Evolutionary conservation across 2,888 invertebrate genomes (phyloP).

Genomic region (Actias luna): DNA sequence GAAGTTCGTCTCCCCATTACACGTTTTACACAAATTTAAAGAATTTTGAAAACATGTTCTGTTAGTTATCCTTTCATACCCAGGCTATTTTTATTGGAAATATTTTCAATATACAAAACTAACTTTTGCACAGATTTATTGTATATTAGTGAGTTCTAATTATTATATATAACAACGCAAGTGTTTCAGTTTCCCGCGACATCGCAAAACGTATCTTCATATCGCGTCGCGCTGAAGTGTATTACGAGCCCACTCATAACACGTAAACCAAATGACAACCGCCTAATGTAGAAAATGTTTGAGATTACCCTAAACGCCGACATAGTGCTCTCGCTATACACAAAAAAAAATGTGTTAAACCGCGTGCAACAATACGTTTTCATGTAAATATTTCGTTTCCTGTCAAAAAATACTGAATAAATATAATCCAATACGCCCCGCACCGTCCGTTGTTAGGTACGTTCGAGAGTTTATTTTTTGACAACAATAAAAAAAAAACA

Average conservation of each 20-base stretch:
- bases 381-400: conserved; percentile 26
- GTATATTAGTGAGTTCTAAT: too few relatives aligned
- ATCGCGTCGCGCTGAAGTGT: not conserved
- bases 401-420: conserved; percentile 28
- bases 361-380: conserved; percentile 7
- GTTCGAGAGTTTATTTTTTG: conserved; percentile 1
- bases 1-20: too few relatives aligned
- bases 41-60: too few relatives aligned
- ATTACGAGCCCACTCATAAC: conserved; percentile 8
- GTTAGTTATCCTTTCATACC: too few relatives aligned
- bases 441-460: not conserved
- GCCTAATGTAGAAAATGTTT: conserved; percentile 18
- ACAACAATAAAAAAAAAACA: conserved; percentile 1
- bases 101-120: too few relatives aligned
- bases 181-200: not conserved
- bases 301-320: conserved; percentile 17
- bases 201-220: not conserved
- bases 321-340: conserved; percentile 6
- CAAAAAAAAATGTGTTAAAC: conserved; percentile 16
- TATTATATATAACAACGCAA: not conserved
- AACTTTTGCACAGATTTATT: too few relatives aligned
- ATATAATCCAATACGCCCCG: conserved; percentile 18
- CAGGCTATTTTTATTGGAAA: too few relatives aligned
- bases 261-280: conserved; percentile 17
- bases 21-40: too few relatives aligned